Evolutionary conservation across 2,113 vertebrate species (phyloP), one percentile per base, ranked within the genome.

Genomic region (Ondatra zibethicus): DNA sequence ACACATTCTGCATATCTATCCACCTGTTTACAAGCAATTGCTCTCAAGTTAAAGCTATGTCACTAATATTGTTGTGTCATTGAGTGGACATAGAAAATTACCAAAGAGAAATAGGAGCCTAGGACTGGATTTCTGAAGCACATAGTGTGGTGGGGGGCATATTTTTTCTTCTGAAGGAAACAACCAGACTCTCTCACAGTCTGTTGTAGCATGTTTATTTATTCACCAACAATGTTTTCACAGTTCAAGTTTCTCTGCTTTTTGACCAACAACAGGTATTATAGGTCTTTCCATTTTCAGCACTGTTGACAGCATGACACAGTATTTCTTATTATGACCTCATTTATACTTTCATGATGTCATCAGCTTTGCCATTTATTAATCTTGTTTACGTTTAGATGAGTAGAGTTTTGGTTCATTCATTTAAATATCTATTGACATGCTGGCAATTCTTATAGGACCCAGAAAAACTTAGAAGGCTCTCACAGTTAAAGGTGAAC

Each of bases 371-470:
- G 6, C 75, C 76, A 93, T 39, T 47, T 81, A 68, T 7, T 87
- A 82, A 84, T 58, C 75, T 77, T 85, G 21, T 66, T 45, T 92
- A 94, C 65, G 58, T 95, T 19, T 84, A 89, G 52, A 89, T 29
- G 23, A 76, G 1, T 85, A 33, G 36, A 91, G 0, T 11, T 47
- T 93, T 75, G 21, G 61, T 91, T 77, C 8, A 77, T 77, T 81
- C 29, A 63, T 92, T 91, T 78, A 72, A 47, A 77, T 84, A 85
- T 50, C 58, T 88, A 66, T 76, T 85, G 63, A 89, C 78, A 52
- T 76, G 73, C 42, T 29, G 63, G 45, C 0, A 93, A 92, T 21
- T 73, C 39, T 70, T 4, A 52, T 58, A 77, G 66, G 31, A 14
- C 19, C 29, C 68, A 73, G 16, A 50, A 73, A 95, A 95, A 84